phyloP scores from a whole-genome alignment of 2,797 vertebrate species.

The Aselliscus stoliczkanus region DNA sequence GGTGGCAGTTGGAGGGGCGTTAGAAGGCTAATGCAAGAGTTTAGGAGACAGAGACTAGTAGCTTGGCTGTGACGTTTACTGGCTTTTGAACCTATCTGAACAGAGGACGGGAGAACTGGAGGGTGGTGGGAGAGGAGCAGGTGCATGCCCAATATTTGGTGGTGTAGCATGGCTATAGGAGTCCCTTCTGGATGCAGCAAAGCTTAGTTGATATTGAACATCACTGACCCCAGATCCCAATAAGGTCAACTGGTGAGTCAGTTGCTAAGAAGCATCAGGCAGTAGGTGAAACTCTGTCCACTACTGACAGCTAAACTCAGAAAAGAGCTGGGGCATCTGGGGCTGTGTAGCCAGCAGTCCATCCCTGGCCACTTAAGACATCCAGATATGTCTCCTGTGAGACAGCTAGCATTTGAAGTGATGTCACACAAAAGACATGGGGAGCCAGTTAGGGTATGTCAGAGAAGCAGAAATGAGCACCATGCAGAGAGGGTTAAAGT shows the following conservation, averaged over 20 bases:
- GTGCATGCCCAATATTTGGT: background rate
- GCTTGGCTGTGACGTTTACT: background rate
- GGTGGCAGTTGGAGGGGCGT: background rate
- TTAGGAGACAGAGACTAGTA: background rate
- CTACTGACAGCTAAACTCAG: background rate
- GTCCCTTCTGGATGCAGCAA: background rate
- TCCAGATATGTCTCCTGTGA: background rate
- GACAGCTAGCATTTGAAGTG: background rate
- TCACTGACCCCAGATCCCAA: background rate
- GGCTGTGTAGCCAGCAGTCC: background rate
- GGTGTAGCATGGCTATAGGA: background rate
- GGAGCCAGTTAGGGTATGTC: background rate
- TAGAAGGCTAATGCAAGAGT: background rate
- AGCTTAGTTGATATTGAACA: background rate
- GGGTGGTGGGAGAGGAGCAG: accelerated
- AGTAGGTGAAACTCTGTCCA: background rate
- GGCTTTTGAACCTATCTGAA: background rate
- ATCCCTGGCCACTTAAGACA: background rate
- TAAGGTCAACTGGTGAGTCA: background rate
- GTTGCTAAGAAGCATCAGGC: background rate
- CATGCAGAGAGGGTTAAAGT: accelerated
- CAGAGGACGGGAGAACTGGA: background rate
- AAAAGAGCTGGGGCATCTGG: background rate
- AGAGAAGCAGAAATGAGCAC: background rate
- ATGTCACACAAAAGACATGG: background rate